A percentile compares a stretch with the other conserved stretches of the same genome.
These are phyloP conservation scores for Sinonovacula constricta DNA, from an alignment of 1,140 invertebrate genomes.

Conservation along the genomic window DNA sequence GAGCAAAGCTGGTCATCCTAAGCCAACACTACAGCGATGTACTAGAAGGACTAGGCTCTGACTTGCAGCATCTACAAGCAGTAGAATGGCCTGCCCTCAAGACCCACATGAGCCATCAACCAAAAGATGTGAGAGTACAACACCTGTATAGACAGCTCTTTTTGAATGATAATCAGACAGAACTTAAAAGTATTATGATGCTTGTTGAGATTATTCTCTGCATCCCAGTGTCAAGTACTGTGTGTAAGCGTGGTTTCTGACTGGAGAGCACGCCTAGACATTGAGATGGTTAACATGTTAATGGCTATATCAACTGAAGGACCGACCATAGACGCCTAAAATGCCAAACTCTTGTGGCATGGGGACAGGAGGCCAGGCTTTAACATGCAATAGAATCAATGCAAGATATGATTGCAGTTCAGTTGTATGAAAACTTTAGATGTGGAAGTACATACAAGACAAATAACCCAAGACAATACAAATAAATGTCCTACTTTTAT, in stretches of 20 bases:
- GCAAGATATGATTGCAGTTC: too few species aligned
- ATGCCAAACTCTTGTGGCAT: conserved; percentile 22
- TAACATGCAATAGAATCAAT: too few species aligned
- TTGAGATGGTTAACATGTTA: too few species aligned
- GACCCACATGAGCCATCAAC: conserved; percentile 6
- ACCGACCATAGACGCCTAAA: conserved; percentile 7
- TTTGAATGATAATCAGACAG: conserved; percentile 19
- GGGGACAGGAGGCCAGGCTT: conserved; percentile 9
- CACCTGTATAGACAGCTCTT: conserved; percentile 22
- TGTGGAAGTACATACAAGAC: too few species aligned
- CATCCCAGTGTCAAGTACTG: too few species aligned
- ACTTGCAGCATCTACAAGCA: background rate
- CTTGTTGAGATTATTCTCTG: conserved; percentile 11
- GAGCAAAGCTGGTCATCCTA: too few species aligned
- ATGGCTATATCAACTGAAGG: conserved; percentile 18
- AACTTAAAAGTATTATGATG: conserved; percentile 30
- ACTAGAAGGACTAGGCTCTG: conserved; percentile 21
- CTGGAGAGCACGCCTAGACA: too few species aligned
- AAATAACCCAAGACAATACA: too few species aligned
- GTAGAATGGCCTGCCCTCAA: too few species aligned
- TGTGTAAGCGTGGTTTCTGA: conserved; percentile 34
- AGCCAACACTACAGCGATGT: conserved; percentile 7
- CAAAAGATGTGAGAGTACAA: background rate
- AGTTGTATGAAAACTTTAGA: too few species aligned
- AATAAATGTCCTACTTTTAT: too few species aligned